A percentile compares a stretch with the other conserved stretches of the same genome.
These are phyloP conservation scores for Anolis apletophallus DNA, from an alignment of 2,797 vertebrate species.

Conservation along the genomic window DNA sequence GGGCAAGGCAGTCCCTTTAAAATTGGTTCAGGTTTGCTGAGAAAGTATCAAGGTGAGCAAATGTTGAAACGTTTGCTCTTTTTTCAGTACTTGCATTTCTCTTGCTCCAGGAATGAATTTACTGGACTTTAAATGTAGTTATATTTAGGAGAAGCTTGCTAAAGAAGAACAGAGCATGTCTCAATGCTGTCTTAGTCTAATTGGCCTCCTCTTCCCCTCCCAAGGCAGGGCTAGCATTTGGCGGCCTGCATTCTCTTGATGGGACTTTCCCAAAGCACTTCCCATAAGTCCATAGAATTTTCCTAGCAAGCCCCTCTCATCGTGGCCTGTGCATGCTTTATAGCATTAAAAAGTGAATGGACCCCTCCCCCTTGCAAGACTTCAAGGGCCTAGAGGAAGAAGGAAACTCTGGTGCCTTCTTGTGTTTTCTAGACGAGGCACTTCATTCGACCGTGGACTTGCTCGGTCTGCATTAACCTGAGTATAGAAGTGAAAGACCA, in stretches of 20 bases:
- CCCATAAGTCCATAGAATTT: constrained; percentile 7
- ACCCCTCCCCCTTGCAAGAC: neutral
- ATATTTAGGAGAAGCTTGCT: constrained; percentile 27
- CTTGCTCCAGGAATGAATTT: constrained; percentile 43
- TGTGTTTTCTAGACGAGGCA: neutral
- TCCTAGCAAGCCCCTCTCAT: constrained; percentile 25
- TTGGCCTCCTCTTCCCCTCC: neutral
- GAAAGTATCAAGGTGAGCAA: constrained; percentile 30
- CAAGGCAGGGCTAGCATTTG: neutral
- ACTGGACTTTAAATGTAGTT: constrained; percentile 25
- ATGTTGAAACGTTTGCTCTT: neutral
- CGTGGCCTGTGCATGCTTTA: neutral
- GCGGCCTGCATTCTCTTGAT: neutral
- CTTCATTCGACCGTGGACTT: neutral
- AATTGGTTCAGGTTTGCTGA: constrained; percentile 36
- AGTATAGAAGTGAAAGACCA: constrained; percentile 46
- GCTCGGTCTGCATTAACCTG: neutral
- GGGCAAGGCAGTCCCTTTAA: constrained; percentile 28
- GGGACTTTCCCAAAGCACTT: neutral
- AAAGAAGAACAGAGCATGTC: constrained; percentile 20
- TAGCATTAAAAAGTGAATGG: neutral
- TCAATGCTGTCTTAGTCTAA: constrained; percentile 43
- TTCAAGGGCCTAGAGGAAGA: constrained; percentile 22
- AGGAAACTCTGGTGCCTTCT: constrained; percentile 50
- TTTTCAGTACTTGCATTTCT: constrained; percentile 39